A percentile compares a stretch with the other conserved stretches of the same genome.
phyloP scores from a whole-genome alignment of 1,140 invertebrate genomes.

The Pristionchus pacificus region DNA sequence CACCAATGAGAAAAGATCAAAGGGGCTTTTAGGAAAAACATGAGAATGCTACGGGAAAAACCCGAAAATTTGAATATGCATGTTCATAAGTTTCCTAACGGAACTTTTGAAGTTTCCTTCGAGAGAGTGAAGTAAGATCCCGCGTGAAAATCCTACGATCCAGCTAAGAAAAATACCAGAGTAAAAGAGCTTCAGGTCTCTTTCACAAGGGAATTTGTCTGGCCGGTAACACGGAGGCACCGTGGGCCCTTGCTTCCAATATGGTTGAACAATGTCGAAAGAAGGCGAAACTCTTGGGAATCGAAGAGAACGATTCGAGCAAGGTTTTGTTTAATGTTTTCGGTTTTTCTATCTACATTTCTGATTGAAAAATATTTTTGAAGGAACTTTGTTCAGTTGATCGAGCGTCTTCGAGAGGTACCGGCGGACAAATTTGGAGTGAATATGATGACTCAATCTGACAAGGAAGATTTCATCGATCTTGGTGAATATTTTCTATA shows the following conservation, averaged over 20 bases:
- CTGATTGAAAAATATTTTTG: too few species aligned
- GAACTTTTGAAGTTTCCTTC: too few species aligned
- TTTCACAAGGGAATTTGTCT: neutral
- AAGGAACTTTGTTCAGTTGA: neutral
- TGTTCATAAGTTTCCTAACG: too few species aligned
- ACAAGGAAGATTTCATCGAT: neutral
- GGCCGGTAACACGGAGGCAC: neutral
- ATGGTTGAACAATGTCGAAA: neutral
- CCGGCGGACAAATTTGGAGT: neutral
- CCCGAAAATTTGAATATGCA: too few species aligned
- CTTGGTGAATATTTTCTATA: slow-evolving; percentile 22
- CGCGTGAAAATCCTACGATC: too few species aligned
- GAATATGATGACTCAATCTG: neutral
- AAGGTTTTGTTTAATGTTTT: too few species aligned
- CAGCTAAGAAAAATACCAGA: too few species aligned
- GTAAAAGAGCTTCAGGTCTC: too few species aligned
- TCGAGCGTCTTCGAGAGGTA: neutral
- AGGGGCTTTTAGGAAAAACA: neutral
- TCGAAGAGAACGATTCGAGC: neutral
- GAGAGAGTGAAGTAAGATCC: too few species aligned
- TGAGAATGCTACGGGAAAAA: neutral
- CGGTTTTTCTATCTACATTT: too few species aligned
- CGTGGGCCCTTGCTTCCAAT: neutral
- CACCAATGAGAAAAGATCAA: neutral
- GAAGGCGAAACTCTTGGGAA: neutral